Evolutionary conservation across 2,797 vertebrate species (phyloP).

Genomic region (Esox lucius): DNA sequence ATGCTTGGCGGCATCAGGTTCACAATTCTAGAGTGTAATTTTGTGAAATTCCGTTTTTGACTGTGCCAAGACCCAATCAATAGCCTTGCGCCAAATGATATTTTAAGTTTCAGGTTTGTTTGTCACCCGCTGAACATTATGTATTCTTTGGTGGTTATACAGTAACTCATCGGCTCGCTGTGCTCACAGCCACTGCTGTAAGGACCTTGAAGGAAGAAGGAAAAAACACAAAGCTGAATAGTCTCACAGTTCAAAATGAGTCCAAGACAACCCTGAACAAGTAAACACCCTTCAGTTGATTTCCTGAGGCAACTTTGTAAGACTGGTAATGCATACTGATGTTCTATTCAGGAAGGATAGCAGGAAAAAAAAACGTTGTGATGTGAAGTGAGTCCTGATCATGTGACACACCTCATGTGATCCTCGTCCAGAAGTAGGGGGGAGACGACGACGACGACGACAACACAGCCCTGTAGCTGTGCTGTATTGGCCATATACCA

Average conservation of each 20-base stretch:
- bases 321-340: neutral
- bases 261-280: neutral
- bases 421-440: neutral
- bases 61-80: neutral
- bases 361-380: neutral
- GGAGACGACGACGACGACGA: too few species aligned
- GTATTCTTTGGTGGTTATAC: neutral
- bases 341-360: neutral
- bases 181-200: neutral
- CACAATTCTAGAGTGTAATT: too few species aligned
- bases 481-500: too few species aligned
- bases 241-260: neutral
- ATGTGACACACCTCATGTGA: neutral
- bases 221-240: neutral
- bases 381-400: neutral
- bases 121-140: neutral
- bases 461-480: too few species aligned
- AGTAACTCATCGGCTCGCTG: neutral
- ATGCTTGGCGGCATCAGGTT: too few species aligned
- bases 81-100: neutral
- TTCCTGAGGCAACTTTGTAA: neutral
- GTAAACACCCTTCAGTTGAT: neutral
- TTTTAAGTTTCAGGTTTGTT: neutral
- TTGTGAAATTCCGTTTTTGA: too few species aligned
- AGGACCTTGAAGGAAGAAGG: slow-evolving; percentile 29